Base-by-base conservation (phyloP, 2,113 vertebrate species). In the Madoqua kirkii region DNA sequence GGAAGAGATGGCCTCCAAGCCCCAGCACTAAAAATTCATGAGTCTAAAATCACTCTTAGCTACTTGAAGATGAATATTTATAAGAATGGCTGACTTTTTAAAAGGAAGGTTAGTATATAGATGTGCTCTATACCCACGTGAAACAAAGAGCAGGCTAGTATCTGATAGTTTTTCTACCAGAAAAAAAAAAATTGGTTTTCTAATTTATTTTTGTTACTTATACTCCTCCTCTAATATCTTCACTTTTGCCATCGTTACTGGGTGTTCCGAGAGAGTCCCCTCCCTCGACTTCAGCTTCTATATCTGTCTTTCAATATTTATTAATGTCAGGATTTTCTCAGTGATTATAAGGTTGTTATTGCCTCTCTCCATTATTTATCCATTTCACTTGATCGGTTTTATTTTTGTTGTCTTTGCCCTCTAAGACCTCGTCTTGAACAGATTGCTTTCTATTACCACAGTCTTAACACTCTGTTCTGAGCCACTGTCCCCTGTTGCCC, bases 341-440 rank as follows among this genome's bases (percentile, higher is more conserved):
- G 64, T 0, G 3, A 76, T 23, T 87, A 31, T 29, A 23, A 88
- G 4, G 45, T 23, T 25, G 3, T n/a, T 60, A 48, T 17, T 76
- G 81, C 89, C 92, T 91, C 40, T 59, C 79, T 85, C 40, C 54
- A 31, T 92, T 92, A 40, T 93, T 95, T 86, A 62, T 82, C 95
- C 89, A 54, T 33, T 92, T 64, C 52, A 55, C 71, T 93, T 59
- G 86, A 93, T 95, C 81, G 71, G 74, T 36, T 95, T 97, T 55
- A 45, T 82, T 96, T 89, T 76, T 82, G 74, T 94, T 93, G 83
- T n/a, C 62, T 36, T 3, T 83, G 96, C 95, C 95, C 81, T 96
- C 87, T 45, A 45, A 86, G 93, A 79, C 93, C 85, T 96, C 54
- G 25, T 82, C 89, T 76, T 79, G 33, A 59, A 79, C 93, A 97